These are phyloP conservation scores for Pavo muticus DNA, from an alignment of 2,113 vertebrate genomes.

Conservation along the genomic window DNA sequence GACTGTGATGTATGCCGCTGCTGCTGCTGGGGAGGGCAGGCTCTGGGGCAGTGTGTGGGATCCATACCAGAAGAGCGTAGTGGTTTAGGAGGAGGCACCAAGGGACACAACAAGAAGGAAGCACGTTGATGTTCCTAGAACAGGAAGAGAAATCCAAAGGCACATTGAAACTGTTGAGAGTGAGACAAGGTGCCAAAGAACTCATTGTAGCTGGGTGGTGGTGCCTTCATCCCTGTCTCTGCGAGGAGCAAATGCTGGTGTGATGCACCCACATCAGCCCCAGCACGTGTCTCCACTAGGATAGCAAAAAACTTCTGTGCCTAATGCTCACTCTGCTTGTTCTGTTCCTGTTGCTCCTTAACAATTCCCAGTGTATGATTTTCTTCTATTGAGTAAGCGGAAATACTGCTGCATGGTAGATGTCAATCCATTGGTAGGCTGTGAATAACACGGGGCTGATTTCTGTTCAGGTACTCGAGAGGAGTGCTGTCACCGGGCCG, in stretches of 20 bases:
- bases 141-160: background rate
- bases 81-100: background rate
- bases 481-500: slow-evolving; percentile 96
- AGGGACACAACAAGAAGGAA: background rate
- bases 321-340: background rate
- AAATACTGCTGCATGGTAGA: background rate
- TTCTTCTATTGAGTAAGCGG: rapidly evolving
- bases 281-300: background rate
- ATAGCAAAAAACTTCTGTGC: background rate
- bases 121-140: background rate
- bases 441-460: background rate
- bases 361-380: background rate
- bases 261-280: background rate
- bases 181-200: background rate
- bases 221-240: background rate
- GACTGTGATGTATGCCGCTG: background rate
- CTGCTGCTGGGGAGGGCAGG: background rate
- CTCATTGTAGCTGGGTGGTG: background rate
- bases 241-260: background rate
- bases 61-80: background rate
- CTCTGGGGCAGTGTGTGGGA: background rate
- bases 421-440: background rate
- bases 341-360: background rate
- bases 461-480: slow-evolving; percentile 89
- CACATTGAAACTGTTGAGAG: background rate